Evolutionary conservation across 1,140 invertebrate species (phyloP), one percentile per base, ranked within the genome.

Genomic region (Drosophila baimaii): DNA sequence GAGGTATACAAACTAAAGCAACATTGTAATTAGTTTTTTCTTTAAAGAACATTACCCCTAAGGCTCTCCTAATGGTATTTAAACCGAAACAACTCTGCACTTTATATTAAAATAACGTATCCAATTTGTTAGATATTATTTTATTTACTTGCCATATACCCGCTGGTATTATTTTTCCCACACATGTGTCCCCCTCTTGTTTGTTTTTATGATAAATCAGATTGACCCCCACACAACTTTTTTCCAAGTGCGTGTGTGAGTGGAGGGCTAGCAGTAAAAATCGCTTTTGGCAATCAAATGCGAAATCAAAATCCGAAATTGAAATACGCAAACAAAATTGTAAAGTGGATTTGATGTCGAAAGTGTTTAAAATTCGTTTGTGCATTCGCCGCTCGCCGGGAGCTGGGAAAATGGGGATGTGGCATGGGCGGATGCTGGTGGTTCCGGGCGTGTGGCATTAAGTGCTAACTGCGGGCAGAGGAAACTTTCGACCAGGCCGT

Each of bases 281-380:
- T 68, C 61, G 84, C 77, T 83, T 88, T 88, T 31, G 72, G 76
- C 83, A 86, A 88, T 86, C 84, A 79, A 83, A 83, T 73, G 56
- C 66, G 76, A 89, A 86, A 88, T 89, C 83, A 88, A 89, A 88
- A 77, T 89, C 77, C 80, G 66, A 88, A 85, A 88, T 88, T 79
- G 83, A 86, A 88, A 83, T 79, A 83, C 84, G 76, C 76, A 88
- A 86, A 86, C 83, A 82, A 86, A 86, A 83, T 86, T 88, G 59
- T 88, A 63, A 88, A 88, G 61, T 89, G 79, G 77, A 77, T 78
- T 89, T 68, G 71, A 71, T 73, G 77, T 59, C 47, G 59, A 77
- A 82, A 82, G 79, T 79, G 83, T 82, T 86, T 81, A 85, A 75
- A 85, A 86, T 76, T 81, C 69, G 54, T 55, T 65, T 62, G 55